Percentiles rank a stretch among this genome's conserved stretches.
phyloP scores from a whole-genome alignment of 2,888 invertebrate species.

The Apoderus coryli region DNA sequence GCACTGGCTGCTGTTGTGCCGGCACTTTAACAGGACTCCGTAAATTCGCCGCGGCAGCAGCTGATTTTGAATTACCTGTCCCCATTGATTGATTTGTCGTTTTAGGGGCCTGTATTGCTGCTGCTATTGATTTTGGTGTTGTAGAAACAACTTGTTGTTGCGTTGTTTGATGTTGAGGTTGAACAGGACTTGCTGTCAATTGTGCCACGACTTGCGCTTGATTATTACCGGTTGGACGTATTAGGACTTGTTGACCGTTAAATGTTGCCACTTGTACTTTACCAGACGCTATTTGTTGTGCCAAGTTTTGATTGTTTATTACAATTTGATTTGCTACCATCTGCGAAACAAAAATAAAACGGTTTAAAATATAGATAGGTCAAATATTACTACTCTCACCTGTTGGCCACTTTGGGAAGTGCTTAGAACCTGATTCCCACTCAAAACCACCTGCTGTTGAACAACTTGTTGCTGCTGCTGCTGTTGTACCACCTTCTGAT shows the following conservation, averaged over 20 bases:
- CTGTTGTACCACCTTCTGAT: constrained; percentile 31
- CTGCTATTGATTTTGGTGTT: constrained; percentile 12
- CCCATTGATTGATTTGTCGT: no score
- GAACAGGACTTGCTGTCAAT: constrained; percentile 31
- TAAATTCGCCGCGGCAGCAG: constrained; percentile 10
- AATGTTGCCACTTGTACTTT: constrained; percentile 74
- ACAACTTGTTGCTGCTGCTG: no score
- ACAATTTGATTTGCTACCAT: constrained; percentile 51
- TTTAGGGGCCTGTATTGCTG: no score
- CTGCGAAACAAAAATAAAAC: constrained; percentile 23
- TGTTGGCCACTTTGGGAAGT: constrained; percentile 33
- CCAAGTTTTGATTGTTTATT: constrained; percentile 60
- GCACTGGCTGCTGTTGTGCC: constrained; percentile 10
- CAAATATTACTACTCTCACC: constrained; percentile 18
- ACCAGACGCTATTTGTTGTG: constrained; percentile 68
- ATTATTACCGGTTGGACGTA: constrained; percentile 63
- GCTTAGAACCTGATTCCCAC: constrained; percentile 31
- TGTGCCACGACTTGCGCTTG: constrained; percentile 67
- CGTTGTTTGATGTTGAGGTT: constrained; percentile 13
- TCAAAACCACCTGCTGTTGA: constrained; percentile 28
- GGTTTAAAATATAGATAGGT: background rate
- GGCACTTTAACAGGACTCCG: background rate
- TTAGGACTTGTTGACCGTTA: constrained; percentile 73
- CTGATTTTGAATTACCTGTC: constrained; percentile 6
- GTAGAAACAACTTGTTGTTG: constrained; percentile 5